Evolutionary conservation across 2,888 invertebrate genomes (phyloP), one percentile per base, ranked within the genome.

Genomic region (Agonopterix alstromeriana): DNA sequence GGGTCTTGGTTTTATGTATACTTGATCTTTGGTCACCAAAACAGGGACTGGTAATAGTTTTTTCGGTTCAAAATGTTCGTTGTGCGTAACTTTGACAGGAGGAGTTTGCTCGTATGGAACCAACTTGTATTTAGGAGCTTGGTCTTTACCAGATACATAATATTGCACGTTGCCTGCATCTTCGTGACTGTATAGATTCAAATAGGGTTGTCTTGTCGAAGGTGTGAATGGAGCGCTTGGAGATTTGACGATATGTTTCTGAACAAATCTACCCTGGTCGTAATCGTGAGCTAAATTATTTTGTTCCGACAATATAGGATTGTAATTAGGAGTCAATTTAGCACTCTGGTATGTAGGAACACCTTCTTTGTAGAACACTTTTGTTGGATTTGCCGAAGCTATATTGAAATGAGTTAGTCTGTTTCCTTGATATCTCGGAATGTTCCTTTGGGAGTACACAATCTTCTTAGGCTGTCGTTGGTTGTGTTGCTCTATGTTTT

Each of bases 61-160:
- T 49, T 73, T 73, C 12, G 61, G 47, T 49, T 71, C 69, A 55
- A 73, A 77, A 46, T 67, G 42, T 48, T 62, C 62, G 35, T 50
- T 55, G 51, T 67, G 65, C 4, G 60, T 45, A 17, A 51, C n/a
- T 60, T 69, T 69, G 3, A 86, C 62, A 2, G 89, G 89, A 42
- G 89, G 87, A 9, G 88, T 80, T 67, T 89, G 89, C 49, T 89
- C 82, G 58, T 89, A 89, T 0, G 89, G 89, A n/a, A 89, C 75
- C 42, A 89, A 64, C 67, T 84, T 89, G 55, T 80, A 89, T 63
- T 79, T 85, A 5, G 77, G 80, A 38, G 62, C 50, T 14, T 71
- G 74, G 11, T 80, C 77, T 53, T 81, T 82, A 57, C 83, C 82
- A 3, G 80, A 57, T 45, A 77, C 58, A 64, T 86, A 89, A 61